Evolutionary conservation across 1,140 invertebrate genomes (phyloP).

Genomic region (Atta colombica): DNA sequence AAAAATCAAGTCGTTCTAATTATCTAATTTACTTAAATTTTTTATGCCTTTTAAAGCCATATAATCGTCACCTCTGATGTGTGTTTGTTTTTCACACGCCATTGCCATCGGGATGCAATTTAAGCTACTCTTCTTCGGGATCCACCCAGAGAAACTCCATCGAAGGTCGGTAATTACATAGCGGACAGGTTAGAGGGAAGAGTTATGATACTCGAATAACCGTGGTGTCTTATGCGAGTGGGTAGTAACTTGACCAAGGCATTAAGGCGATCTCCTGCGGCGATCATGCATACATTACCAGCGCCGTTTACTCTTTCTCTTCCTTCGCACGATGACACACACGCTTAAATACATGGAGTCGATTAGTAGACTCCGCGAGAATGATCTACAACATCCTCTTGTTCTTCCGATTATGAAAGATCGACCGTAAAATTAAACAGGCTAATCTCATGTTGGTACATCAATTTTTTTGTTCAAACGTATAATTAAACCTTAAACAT

Average conservation of each 20-base stretch:
- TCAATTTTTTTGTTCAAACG: neutral
- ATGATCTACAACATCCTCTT: constrained; percentile 64
- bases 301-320: constrained; percentile 63
- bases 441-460: constrained; percentile 17
- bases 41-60: neutral
- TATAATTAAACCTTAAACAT: neutral
- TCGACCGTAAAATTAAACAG: neutral
- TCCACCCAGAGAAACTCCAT: constrained; percentile 40
- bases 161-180: constrained; percentile 76
- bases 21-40: neutral
- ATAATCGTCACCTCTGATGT: constrained; percentile 32
- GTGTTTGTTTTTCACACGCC: constrained; percentile 58
- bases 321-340: constrained; percentile 59
- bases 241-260: constrained; percentile 75
- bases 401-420: constrained; percentile 26
- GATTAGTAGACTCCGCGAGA: constrained; percentile 59
- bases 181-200: constrained; percentile 78
- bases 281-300: constrained; percentile 76
- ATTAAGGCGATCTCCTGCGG: constrained; percentile 79
- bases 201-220: constrained; percentile 77
- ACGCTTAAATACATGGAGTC: constrained; percentile 51
- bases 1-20: neutral
- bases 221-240: constrained; percentile 75
- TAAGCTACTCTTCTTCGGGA: constrained; percentile 37
- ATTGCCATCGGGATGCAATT: constrained; percentile 18